Evolutionary conservation across 2,113 vertebrate species (phyloP), one percentile per base, ranked within the genome.

Genomic region (Aspiorhynchus laticeps): DNA sequence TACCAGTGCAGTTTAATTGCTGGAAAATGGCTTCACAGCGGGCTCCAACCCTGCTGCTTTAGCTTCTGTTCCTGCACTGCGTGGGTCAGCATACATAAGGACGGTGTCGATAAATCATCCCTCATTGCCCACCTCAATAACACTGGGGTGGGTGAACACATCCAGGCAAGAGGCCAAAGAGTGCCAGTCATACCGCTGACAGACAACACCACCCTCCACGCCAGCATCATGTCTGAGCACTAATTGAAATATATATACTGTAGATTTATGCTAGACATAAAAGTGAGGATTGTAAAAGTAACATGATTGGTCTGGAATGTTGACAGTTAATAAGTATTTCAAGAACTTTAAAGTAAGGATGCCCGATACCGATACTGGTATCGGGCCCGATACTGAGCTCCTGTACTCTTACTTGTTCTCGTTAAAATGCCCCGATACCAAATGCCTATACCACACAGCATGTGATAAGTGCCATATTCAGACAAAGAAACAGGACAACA

Each of bases 121-220:
- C 87, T 86, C 53, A 31, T 81, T 87, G 85, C 79, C 36, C 75
- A 87, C 36, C 86, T 78, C 88, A 85, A 74, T 71, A 90, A 78
- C 80, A 83, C 85, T 89, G 84, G 88, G 90, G 88, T 87, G 87
- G 85, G 85, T 38, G 79, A 85, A 88, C 86, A 85, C 83, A 82
- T 90, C 89, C 87, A 89, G 91, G 92, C 90, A 24, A 48, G 10
- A 74, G 80, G 91, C 91, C 92, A 92, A 87, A 87, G 79, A 31
- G 53, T 63, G 69, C 81, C 83, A 89, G 87, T 91, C 86, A 88
- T 84, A 87, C 85, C 31, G 76, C 43, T 87, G 89, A 92, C 87
- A 90, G 87, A 90, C 88, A 87, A 79, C 87, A 79, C 85, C 88
- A 89, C 87, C 86, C 76, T 86, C 88, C 86, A 79, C 51, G 88